phyloP scores from a whole-genome alignment of 1,140 invertebrate species.

The Drosophila takahashii region DNA sequence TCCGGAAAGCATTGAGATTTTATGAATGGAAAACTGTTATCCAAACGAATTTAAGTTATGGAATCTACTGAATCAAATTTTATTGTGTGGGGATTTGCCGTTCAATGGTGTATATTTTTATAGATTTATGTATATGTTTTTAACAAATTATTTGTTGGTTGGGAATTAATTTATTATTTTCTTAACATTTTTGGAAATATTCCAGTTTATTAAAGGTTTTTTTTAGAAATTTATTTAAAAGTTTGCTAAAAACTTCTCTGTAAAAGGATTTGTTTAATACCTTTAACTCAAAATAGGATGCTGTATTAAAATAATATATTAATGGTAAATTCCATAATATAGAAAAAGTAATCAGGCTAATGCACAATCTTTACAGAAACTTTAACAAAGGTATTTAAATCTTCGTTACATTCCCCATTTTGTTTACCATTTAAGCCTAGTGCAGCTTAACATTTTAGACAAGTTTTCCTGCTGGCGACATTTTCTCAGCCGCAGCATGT shows the following conservation, averaged over 20 bases:
- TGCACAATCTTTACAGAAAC: no score
- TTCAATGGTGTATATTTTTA: neutral
- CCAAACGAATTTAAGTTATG: conserved; percentile 3
- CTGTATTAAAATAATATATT: no score
- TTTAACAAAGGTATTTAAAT: neutral
- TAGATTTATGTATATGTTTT: neutral
- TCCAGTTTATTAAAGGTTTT: no score
- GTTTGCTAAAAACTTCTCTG: no score
- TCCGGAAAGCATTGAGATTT: neutral
- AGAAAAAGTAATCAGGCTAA: neutral
- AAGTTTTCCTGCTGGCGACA: conserved; percentile 30
- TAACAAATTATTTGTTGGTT: neutral
- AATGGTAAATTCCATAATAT: no score
- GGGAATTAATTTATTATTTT: neutral
- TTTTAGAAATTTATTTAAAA: no score
- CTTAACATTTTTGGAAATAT: neutral
- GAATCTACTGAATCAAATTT: no score
- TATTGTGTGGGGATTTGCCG: neutral
- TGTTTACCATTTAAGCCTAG: conserved; percentile 8
- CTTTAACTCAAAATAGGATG: no score
- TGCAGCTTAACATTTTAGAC: conserved; percentile 16
- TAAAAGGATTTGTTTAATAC: no score
- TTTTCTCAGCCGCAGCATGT: conserved; percentile 50
- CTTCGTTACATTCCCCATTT: neutral
- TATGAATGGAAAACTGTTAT: neutral